These are phyloP conservation scores for Apamea crenata DNA, from an alignment of 2,888 invertebrate genomes.

Conservation along the genomic window DNA sequence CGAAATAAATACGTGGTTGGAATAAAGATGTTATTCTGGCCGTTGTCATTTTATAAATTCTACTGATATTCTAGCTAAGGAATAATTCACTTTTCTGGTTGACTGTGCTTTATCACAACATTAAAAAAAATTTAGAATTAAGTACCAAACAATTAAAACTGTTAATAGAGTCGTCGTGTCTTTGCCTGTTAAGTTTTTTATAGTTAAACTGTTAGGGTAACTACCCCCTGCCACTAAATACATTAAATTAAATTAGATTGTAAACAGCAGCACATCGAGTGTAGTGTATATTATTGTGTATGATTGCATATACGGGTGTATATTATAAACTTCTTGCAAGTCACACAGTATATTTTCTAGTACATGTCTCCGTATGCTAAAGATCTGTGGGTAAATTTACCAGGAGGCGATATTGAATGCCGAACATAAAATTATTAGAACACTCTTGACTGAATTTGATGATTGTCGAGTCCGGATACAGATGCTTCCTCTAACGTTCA, in stretches of 20 bases:
- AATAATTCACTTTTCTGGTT: constrained; percentile 29
- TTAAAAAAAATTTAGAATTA: constrained; percentile 44
- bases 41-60: no score
- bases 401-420: neutral
- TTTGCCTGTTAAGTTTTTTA: constrained; percentile 53
- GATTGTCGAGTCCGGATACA: neutral
- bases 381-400: neutral
- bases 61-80: no score
- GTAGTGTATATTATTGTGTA: constrained; percentile 65
- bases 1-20: no score
- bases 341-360: constrained; percentile 22
- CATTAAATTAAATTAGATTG: constrained; percentile 58
- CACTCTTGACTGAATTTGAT: neutral
- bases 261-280: constrained; percentile 69
- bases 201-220: constrained; percentile 62
- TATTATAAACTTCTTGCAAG: constrained; percentile 59
- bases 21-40: no score
- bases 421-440: no score
- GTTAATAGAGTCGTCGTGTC: constrained; percentile 54
- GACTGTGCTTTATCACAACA: constrained; percentile 58
- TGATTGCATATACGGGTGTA: constrained; percentile 67
- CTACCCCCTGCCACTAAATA: constrained; percentile 60
- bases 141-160: constrained; percentile 43
- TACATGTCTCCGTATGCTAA: neutral
- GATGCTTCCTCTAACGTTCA: no score